Percentiles rank a stretch among this genome's conserved stretches.
Conservation (phyloP, 2,113 vertebrate genomes). For the Nothobranchius furzeri region DNA sequence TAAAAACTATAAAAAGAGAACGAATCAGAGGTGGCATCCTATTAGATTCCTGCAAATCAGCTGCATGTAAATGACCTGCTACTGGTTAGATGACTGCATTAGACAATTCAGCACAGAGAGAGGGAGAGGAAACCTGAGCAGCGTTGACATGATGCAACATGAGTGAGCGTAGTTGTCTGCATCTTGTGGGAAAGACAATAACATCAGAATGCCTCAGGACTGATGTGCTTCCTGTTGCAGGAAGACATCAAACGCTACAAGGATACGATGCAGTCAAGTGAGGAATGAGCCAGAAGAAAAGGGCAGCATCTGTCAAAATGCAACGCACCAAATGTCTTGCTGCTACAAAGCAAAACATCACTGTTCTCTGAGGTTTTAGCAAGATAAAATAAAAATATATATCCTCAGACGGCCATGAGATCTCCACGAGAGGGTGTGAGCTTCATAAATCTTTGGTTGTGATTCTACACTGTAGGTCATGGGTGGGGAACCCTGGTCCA, state of each 20-base stretch:
- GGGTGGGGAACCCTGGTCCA: no score
- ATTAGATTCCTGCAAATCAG: slow-evolving; percentile 20
- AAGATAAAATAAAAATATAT: slow-evolving; percentile 2
- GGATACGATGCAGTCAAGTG: slow-evolving; percentile 13
- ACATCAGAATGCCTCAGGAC: slow-evolving; percentile 25
- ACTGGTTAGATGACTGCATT: background rate
- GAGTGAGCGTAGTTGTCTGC: slow-evolving; percentile 6
- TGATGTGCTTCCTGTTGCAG: slow-evolving; percentile 28
- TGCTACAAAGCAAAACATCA: slow-evolving; percentile 4
- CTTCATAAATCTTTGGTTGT: slow-evolving; percentile 5
- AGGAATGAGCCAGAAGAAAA: slow-evolving; percentile 15
- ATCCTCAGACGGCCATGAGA: background rate
- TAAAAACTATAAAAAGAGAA: slow-evolving; percentile 22
- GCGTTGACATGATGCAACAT: slow-evolving; percentile 14
- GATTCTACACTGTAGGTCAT: slow-evolving; percentile 10
- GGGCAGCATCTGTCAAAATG: slow-evolving; percentile 28
- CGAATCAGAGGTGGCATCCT: slow-evolving; percentile 5
- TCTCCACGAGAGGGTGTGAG: background rate
- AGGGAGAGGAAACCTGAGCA: background rate
- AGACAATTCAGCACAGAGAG: background rate
- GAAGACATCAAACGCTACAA: slow-evolving; percentile 11
- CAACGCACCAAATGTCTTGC: slow-evolving; percentile 1
- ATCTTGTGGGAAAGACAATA: slow-evolving; percentile 15
- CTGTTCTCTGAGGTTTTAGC: slow-evolving; percentile 6
- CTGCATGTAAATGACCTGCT: slow-evolving; percentile 38